These are phyloP conservation scores for Corydoras maculifer DNA, from an alignment of 2,113 vertebrate species.

Conservation along the genomic window DNA sequence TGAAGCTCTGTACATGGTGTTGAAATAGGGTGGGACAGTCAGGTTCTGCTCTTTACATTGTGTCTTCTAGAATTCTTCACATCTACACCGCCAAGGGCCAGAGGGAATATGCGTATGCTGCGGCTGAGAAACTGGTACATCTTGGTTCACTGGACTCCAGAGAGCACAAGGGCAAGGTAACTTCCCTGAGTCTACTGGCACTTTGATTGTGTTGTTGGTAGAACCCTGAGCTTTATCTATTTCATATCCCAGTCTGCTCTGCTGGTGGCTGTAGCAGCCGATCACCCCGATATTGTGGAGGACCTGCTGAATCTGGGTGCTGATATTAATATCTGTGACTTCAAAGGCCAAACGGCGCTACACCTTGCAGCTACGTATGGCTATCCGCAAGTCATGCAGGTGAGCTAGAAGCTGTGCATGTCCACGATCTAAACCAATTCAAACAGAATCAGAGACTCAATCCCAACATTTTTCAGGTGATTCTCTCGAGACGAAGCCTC, in stretches of 20 bases:
- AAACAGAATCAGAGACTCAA: not conserved
- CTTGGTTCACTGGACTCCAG: conserved; percentile 70
- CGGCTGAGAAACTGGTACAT: conserved; percentile 69
- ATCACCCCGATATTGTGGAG: conserved; percentile 77
- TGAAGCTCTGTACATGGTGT: not conserved
- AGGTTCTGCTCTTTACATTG: conserved; percentile 1
- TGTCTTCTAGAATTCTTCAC: conserved; percentile 71
- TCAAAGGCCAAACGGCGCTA: conserved; percentile 78
- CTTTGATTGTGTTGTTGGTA: not conserved
- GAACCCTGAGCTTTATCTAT: not conserved
- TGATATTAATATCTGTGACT: conserved; percentile 72
- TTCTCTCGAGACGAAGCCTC: conserved; percentile 60
- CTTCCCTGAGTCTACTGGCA: not conserved
- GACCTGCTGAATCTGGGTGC: conserved; percentile 76
- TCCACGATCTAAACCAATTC: not conserved
- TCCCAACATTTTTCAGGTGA: conserved; percentile 55
- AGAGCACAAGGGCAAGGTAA: conserved; percentile 86
- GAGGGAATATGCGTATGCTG: conserved; percentile 72
- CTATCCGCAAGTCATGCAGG: conserved; percentile 71
- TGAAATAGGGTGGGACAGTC: too few species aligned
- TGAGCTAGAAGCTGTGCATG: conserved; percentile 46
- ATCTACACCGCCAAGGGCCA: conserved; percentile 79
- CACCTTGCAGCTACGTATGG: conserved; percentile 80
- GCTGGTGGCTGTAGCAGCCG: conserved; percentile 80
- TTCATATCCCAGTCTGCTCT: conserved; percentile 70